These are phyloP conservation scores for Bilobella aurantiaca DNA, from an alignment of 1,140 invertebrate genomes.

Conservation along the genomic window DNA sequence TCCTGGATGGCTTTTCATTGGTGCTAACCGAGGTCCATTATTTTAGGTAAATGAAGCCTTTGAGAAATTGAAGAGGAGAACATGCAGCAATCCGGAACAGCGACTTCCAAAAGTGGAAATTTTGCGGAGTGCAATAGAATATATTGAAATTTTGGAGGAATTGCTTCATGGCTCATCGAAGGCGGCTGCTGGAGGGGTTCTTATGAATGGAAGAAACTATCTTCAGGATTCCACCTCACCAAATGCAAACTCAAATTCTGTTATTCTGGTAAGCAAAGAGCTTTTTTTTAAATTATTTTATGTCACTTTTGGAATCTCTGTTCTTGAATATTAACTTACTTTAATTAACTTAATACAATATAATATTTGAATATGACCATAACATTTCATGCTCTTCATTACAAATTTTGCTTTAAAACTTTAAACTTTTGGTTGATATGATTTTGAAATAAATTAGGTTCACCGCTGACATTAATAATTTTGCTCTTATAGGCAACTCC, in stretches of 20 bases:
- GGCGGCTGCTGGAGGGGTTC: constrained; percentile 9
- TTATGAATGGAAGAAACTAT: constrained; percentile 21
- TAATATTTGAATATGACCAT: no score
- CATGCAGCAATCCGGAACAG: constrained; percentile 88
- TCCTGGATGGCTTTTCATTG: background rate
- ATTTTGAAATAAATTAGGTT: no score
- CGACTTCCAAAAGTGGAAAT: constrained; percentile 95
- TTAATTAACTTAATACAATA: no score
- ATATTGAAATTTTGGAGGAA: constrained; percentile 89
- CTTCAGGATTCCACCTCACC: constrained; percentile 21
- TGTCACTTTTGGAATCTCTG: no score
- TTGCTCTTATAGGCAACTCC: no score
- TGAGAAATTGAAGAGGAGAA: constrained; percentile 81
- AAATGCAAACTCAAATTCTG: constrained; percentile 19
- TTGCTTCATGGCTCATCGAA: constrained; percentile 50
- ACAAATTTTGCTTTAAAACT: no score
- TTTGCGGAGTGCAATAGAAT: constrained; percentile 90
- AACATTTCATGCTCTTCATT: no score
- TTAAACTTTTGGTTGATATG: no score
- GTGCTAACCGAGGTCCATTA: background rate
- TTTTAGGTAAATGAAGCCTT: constrained; percentile 94
- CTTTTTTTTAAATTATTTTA: constrained; percentile 4
- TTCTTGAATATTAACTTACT: no score
- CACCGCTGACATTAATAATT: no score
- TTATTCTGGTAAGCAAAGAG: constrained; percentile 21